Conservation (phyloP, 2,888 invertebrate species). For the Drosophila macrospina region DNA sequence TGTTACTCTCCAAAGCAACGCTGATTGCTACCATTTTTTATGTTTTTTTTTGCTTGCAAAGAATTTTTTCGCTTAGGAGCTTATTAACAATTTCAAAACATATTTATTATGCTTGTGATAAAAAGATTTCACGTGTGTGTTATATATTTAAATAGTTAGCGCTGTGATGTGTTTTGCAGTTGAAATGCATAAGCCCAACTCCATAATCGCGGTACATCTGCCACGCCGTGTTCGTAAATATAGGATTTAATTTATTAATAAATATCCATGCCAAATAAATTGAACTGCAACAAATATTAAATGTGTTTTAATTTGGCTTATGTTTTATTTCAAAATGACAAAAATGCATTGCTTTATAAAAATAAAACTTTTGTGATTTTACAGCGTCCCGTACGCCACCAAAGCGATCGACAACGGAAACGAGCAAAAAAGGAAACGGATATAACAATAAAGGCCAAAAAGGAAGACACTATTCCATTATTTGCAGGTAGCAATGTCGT, state of each 20-base stretch:
- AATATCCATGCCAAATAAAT: conserved; percentile 34
- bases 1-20: conserved; percentile 31
- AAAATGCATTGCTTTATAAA: neutral
- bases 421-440: conserved; percentile 18
- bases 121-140: neutral
- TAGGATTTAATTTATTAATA: conserved; percentile 19
- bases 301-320: conserved; percentile 39
- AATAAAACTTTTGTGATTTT: conserved; percentile 6
- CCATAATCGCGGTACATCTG: neutral
- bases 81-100: conserved; percentile 9
- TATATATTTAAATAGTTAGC: neutral
- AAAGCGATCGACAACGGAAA: neutral
- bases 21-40: conserved; percentile 41
- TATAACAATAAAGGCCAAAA: conserved; percentile 10
- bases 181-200: neutral
- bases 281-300: conserved; percentile 21
- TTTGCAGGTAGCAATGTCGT: conserved; percentile 83
- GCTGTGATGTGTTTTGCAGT: conserved; percentile 4
- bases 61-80: conserved; percentile 16
- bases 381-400: conserved; percentile 5
- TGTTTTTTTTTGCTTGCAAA: conserved; percentile 23
- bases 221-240: conserved; percentile 34
- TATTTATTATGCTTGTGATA: conserved; percentile 1
- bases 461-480: conserved; percentile 75
- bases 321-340: neutral